Evolutionary conservation across 2,888 invertebrate species (phyloP).

Genomic region (Heteromurus nitidus): DNA sequence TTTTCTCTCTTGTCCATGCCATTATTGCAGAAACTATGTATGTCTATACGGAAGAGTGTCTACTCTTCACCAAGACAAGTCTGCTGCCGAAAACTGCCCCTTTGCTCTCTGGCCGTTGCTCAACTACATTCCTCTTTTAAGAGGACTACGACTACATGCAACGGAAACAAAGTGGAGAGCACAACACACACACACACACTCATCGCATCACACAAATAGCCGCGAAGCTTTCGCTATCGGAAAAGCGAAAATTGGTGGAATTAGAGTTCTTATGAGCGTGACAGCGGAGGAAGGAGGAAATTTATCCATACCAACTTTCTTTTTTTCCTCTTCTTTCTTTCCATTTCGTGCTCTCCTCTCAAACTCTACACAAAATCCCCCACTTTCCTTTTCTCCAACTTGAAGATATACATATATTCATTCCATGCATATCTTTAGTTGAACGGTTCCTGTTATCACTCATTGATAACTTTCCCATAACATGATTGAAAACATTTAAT

Average conservation of each 20-base stretch:
- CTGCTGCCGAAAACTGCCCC: conserved; percentile 3
- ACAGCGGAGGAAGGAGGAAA: conserved; percentile 41
- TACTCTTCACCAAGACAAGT: conserved; percentile 14
- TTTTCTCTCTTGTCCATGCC: conserved; percentile 21
- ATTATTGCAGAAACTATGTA: conserved; percentile 1
- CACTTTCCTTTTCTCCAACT: neutral
- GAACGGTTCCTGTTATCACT: conserved; percentile 33
- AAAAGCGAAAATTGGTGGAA: conserved; percentile 62
- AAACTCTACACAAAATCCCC: neutral
- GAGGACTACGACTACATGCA: conserved; percentile 20
- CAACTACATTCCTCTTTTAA: conserved; percentile 17
- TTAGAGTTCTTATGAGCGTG: conserved; percentile 57
- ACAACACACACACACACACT: neutral
- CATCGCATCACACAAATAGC: neutral
- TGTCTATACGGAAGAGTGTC: neutral
- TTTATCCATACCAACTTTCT: conserved; percentile 55
- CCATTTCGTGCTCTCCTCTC: conserved; percentile 4
- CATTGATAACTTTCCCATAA: conserved; percentile 53
- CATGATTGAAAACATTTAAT: conserved; percentile 40
- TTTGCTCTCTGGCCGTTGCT: conserved; percentile 53
- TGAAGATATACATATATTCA: conserved; percentile 7
- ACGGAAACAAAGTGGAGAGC: conserved; percentile 28
- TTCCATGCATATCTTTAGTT: conserved; percentile 24
- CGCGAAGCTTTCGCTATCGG: conserved; percentile 31
- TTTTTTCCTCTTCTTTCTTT: conserved; percentile 6